These are phyloP conservation scores for Heliconius congener DNA, from an alignment of 1,140 invertebrate genomes.

Conservation along the genomic window DNA sequence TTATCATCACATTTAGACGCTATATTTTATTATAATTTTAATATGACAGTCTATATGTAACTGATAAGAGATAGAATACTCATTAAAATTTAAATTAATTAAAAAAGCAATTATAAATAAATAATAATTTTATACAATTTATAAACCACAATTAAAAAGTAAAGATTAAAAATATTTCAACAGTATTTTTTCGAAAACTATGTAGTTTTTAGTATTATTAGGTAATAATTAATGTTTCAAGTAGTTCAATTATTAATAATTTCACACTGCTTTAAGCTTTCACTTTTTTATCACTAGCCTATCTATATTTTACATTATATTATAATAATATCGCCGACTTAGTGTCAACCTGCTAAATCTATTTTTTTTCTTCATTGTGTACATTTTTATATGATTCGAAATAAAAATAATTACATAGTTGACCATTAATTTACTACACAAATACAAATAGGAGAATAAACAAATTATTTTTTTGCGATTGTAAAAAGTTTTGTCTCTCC, in stretches of 20 bases:
- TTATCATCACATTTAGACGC: too few species aligned
- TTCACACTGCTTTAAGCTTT: neutral
- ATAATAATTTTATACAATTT: neutral
- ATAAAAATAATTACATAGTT: too few species aligned
- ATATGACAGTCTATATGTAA: neutral
- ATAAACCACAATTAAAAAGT: neutral
- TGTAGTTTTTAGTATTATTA: conserved; percentile 1
- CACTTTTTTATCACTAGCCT: neutral
- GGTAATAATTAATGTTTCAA: neutral
- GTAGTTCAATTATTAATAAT: neutral
- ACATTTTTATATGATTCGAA: too few species aligned
- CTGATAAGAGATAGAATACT: neutral
- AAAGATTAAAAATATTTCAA: neutral
- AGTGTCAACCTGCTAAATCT: too few species aligned
- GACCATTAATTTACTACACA: too few species aligned
- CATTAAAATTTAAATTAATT: neutral
- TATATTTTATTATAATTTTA: neutral
- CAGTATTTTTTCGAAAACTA: neutral
- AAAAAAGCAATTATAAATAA: neutral
- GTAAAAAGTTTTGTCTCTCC: too few species aligned
- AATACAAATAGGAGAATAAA: too few species aligned
- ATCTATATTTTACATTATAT: too few species aligned
- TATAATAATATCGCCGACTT: too few species aligned
- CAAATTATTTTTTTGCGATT: too few species aligned
- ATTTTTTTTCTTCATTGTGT: too few species aligned